phyloP scores from a whole-genome alignment of 1,140 invertebrate species.

The Diplogasteroides magnus region DNA sequence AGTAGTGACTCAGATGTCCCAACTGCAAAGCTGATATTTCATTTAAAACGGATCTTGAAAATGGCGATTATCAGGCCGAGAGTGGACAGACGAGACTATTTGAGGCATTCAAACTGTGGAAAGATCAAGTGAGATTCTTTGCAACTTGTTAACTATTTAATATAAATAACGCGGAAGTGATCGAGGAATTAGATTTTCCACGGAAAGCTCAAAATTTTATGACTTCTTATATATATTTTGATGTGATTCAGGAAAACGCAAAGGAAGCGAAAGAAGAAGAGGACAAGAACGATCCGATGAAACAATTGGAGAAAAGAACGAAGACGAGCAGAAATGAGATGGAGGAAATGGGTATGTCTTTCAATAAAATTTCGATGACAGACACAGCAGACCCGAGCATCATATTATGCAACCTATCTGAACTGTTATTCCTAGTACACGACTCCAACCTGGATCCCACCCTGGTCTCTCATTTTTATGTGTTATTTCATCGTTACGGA shows the following conservation, averaged over 20 bases:
- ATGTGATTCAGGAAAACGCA: slow-evolving; percentile 82
- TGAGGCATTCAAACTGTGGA: slow-evolving; percentile 81
- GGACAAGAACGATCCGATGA: slow-evolving; percentile 97
- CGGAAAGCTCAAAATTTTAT: too few species aligned
- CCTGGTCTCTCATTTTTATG: too few species aligned
- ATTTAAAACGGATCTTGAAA: slow-evolving; percentile 90
- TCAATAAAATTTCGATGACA: too few species aligned
- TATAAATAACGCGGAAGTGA: too few species aligned
- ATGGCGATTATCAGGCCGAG: slow-evolving; percentile 96
- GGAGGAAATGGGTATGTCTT: slow-evolving; percentile 72
- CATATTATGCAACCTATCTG: too few species aligned
- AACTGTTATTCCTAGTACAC: too few species aligned
- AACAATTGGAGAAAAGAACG: slow-evolving; percentile 84
- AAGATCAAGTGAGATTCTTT: background rate
- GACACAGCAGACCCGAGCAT: too few species aligned
- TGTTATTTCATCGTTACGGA: too few species aligned
- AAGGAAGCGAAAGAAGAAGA: slow-evolving; percentile 93
- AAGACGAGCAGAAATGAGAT: slow-evolving; percentile 93
- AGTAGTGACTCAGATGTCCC: slow-evolving; percentile 82
- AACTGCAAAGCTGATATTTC: slow-evolving; percentile 96
- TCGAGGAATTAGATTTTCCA: too few species aligned
- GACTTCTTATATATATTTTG: too few species aligned
- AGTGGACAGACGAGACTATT: slow-evolving; percentile 96
- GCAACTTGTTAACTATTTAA: slow-evolving; percentile 67
- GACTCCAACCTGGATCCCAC: too few species aligned